Evolutionary conservation across 2,888 invertebrate species (phyloP).

Genomic region (Teinopalpus imperialis): DNA sequence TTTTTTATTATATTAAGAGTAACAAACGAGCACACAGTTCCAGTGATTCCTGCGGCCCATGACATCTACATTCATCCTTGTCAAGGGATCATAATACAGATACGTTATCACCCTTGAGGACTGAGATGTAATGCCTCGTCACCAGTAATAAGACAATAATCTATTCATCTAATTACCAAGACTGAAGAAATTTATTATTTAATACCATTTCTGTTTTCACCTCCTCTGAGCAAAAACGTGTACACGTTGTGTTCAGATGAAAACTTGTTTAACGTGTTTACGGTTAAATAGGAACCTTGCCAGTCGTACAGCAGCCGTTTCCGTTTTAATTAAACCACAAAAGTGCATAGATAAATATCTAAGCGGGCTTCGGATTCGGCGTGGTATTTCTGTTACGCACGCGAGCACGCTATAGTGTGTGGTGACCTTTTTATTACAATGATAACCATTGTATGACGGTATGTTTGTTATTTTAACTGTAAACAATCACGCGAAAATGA

Average conservation of each 20-base stretch:
- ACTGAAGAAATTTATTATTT: neutral
- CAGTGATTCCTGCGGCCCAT: too few species aligned
- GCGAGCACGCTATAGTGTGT: conserved; percentile 4
- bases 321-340: conserved; percentile 16
- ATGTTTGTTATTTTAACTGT: conserved; percentile 6
- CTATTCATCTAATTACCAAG: too few species aligned
- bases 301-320: conserved; percentile 12
- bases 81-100: too few species aligned
- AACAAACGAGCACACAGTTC: too few species aligned
- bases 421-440: conserved; percentile 1
- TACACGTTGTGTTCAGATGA: neutral
- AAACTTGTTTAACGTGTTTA: conserved; percentile 20
- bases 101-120: too few species aligned
- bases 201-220: neutral
- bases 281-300: conserved; percentile 14
- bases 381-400: conserved; percentile 1
- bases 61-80: too few species aligned
- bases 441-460: neutral
- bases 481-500: conserved; percentile 6
- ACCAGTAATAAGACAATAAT: too few species aligned
- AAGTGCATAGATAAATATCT: neutral
- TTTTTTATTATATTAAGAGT: too few species aligned
- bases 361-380: neutral
- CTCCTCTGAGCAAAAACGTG: neutral
- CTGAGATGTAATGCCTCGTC: too few species aligned